Conservation (phyloP, 2,113 vertebrate species). For the Neolamprologus kungweensis region DNA sequence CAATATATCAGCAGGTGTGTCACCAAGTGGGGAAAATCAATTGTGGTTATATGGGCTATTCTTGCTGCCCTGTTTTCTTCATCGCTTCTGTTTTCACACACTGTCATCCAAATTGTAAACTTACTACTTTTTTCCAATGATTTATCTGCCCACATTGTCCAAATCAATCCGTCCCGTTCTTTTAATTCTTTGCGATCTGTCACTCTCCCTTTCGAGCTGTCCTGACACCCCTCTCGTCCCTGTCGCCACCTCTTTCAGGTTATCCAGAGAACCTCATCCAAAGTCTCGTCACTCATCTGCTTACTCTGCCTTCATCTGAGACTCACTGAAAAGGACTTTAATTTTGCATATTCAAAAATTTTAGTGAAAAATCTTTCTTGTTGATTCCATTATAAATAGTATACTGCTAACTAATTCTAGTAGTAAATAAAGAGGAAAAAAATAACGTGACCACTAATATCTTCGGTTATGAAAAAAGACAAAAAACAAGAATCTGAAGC, state of each 20-base stretch:
- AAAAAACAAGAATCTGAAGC: background rate
- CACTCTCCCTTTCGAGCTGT: background rate
- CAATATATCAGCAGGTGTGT: background rate
- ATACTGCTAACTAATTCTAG: background rate
- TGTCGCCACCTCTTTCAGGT: background rate
- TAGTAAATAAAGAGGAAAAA: background rate
- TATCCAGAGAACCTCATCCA: background rate
- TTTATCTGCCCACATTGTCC: background rate
- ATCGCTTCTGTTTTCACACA: background rate
- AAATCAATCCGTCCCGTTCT: background rate
- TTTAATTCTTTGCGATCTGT: background rate
- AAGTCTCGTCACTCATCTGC: background rate
- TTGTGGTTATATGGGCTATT: background rate
- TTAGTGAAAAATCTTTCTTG: background rate
- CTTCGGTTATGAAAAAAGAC: background rate
- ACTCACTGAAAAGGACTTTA: background rate
- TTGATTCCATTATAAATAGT: background rate
- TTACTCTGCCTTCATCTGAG: background rate
- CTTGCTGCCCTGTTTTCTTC: background rate
- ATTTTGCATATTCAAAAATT: background rate
- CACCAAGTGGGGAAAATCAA: background rate
- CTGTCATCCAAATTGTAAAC: background rate
- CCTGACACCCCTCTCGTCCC: background rate
- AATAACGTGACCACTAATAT: background rate
- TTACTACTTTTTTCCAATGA: background rate